Evolutionary conservation across 2,113 vertebrate species (phyloP).

Genomic region (Hassar affinis): DNA sequence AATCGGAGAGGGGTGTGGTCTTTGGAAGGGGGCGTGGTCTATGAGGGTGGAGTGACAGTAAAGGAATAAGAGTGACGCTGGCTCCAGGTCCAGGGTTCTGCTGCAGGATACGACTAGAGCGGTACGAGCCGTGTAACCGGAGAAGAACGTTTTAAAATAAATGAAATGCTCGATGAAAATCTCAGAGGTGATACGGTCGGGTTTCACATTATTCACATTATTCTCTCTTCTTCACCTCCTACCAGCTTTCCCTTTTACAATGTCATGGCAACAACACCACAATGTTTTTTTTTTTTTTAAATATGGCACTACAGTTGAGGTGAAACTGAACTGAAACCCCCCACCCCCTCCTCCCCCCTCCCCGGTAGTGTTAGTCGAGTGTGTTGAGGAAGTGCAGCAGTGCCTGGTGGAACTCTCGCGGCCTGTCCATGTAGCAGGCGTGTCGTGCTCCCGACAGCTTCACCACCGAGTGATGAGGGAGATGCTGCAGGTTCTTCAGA

Average conservation of each 20-base stretch:
- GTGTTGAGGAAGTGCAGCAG: slow-evolving; percentile 84
- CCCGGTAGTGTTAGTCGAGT: slow-evolving; percentile 61
- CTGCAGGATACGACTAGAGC: background rate
- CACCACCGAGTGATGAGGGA: slow-evolving; percentile 78
- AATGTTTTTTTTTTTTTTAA: background rate
- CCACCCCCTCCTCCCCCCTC: no score
- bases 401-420: slow-evolving; percentile 83
- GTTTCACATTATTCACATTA: background rate
- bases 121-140: background rate
- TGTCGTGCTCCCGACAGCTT: slow-evolving; percentile 80
- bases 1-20: background rate
- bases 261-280: background rate
- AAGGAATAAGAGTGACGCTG: background rate
- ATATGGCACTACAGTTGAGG: background rate
- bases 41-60: background rate
- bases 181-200: background rate
- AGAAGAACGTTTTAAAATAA: no score
- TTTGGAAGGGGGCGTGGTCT: background rate
- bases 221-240: background rate
- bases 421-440: slow-evolving; percentile 92
- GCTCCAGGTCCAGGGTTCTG: background rate
- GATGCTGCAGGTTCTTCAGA: slow-evolving; percentile 82
- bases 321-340: no score
- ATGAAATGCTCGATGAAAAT: background rate
- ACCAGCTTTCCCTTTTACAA: background rate